These are phyloP conservation scores for Endomychus coccineus DNA, from an alignment of 2,888 invertebrate genomes.

Conservation along the genomic window DNA sequence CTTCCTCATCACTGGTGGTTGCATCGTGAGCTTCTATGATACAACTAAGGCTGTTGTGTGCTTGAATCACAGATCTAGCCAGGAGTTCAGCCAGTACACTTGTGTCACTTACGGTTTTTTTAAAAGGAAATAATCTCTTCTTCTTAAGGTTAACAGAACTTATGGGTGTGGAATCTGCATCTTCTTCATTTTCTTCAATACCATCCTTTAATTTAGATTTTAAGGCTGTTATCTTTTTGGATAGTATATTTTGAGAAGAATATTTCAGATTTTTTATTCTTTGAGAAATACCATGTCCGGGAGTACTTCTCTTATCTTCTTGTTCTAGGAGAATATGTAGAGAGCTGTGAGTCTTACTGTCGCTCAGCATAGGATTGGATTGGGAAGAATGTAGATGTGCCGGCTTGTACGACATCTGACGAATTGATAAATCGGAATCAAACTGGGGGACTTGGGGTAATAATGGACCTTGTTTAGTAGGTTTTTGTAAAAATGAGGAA, in stretches of 20 bases:
- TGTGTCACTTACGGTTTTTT: constrained; percentile 44
- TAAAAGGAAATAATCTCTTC: constrained; percentile 45
- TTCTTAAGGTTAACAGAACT: constrained; percentile 45
- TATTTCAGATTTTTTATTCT: constrained; percentile 58
- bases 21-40: constrained; percentile 50
- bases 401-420: too few relatives aligned
- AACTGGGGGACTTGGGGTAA: too few relatives aligned
- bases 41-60: constrained; percentile 51
- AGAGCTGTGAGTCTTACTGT: constrained; percentile 22
- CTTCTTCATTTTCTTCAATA: constrained; percentile 44
- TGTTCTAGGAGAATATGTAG: constrained; percentile 45
- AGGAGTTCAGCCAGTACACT: constrained; percentile 60
- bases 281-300: constrained; percentile 46
- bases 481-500: constrained; percentile 15
- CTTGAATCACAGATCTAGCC: constrained; percentile 57
- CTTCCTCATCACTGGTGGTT: too few relatives aligned
- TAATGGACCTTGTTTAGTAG: too few relatives aligned
- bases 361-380: constrained; percentile 26
- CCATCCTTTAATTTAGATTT: constrained; percentile 49
- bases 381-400: constrained; percentile 13
- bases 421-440: too few relatives aligned
- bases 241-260: constrained; percentile 54
- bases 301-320: constrained; percentile 53
- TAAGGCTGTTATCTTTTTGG: constrained; percentile 55
- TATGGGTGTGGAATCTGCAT: constrained; percentile 46